A percentile compares a stretch with the other conserved stretches of the same genome.
These are phyloP conservation scores for Lasiurus borealis DNA, from an alignment of 2,113 vertebrate genomes.

Conservation along the genomic window DNA sequence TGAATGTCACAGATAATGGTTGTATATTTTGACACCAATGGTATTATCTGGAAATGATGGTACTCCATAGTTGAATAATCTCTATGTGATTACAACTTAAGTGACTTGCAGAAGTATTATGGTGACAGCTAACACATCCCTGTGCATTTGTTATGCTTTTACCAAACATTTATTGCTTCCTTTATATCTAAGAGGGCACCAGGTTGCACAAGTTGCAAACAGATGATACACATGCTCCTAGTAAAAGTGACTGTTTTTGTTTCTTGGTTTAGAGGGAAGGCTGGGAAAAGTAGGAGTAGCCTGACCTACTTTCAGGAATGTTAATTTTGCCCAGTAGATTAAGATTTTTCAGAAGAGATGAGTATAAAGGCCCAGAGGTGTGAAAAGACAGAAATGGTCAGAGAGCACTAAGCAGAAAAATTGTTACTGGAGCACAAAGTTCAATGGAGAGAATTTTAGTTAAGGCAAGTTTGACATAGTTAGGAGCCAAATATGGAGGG, in stretches of 20 bases:
- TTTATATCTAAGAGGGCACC: neutral
- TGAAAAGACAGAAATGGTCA: neutral
- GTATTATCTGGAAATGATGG: neutral
- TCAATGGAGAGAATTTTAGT: neutral
- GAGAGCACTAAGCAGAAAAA: neutral
- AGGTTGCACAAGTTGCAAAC: neutral
- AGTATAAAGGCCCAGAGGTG: neutral
- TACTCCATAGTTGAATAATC: neutral
- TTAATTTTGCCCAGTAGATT: neutral
- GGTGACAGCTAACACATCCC: neutral
- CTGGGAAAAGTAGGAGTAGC: neutral
- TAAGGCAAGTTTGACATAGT: neutral
- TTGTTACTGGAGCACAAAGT: neutral
- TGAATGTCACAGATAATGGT: neutral
- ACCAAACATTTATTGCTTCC: neutral
- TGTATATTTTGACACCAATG: neutral
- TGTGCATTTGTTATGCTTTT: neutral
- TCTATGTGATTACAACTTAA: neutral
- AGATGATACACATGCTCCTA: neutral
- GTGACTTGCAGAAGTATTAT: neutral
- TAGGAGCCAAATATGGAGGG: neutral
- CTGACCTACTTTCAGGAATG: neutral
- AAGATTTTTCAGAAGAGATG: neutral
- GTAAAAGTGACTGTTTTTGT: neutral
- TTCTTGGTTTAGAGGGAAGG: conserved; percentile 9